These are phyloP conservation scores for Aramus guarauna DNA, from an alignment of 2,113 vertebrate genomes.

Conservation along the genomic window DNA sequence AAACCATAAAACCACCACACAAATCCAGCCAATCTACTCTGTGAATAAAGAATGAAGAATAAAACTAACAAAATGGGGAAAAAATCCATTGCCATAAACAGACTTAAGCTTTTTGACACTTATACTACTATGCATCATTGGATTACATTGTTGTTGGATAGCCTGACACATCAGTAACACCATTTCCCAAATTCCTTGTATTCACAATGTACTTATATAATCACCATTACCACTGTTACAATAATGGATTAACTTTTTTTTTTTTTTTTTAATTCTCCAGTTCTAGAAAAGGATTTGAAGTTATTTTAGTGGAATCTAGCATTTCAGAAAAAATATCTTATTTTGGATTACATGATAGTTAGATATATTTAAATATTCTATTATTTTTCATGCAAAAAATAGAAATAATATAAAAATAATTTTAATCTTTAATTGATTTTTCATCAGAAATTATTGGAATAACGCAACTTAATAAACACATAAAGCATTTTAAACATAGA, in stretches of 20 bases:
- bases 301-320: neutral
- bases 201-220: neutral
- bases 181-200: neutral
- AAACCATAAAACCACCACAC: neutral
- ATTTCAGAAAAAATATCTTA: neutral
- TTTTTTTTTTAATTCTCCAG: neutral
- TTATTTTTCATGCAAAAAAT: neutral
- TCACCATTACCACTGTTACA: neutral
- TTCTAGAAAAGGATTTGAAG: neutral
- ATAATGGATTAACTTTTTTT: fast-evolving
- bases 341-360: neutral
- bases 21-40: neutral
- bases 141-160: neutral
- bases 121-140: fast-evolving
- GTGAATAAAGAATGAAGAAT: neutral
- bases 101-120: neutral
- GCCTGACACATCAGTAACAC: neutral
- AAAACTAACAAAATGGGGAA: neutral
- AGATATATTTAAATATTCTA: neutral
- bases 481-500: neutral
- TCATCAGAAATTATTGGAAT: neutral
- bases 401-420: neutral
- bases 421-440: neutral
- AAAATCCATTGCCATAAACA: neutral
- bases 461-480: neutral